Percentiles rank a stretch among this genome's conserved stretches.
Conservation (phyloP, 2,113 vertebrate species). For the Centropus unirufus region DNA sequence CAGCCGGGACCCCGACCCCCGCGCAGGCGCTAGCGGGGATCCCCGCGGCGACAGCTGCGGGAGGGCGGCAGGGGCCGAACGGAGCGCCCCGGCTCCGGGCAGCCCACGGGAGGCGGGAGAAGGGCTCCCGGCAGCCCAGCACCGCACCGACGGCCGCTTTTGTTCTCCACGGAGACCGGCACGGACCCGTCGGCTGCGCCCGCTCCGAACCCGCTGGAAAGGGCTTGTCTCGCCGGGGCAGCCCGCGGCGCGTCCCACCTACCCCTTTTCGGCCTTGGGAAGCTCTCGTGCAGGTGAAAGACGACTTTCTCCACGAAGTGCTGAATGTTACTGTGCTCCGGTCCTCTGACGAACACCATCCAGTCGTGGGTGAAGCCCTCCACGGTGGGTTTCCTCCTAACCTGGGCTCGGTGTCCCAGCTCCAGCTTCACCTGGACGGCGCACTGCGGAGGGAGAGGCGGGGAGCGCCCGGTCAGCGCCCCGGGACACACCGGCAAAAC, state of each 20-base stretch:
- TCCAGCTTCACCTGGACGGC: conserved; percentile 99
- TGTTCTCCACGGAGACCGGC: conserved; percentile 30
- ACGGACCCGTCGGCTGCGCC: not conserved
- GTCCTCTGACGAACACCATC: conserved; percentile 98
- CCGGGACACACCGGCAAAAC: not conserved
- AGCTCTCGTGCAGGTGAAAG: conserved; percentile 98
- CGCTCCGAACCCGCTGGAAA: conserved; percentile 6
- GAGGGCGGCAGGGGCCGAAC: not conserved
- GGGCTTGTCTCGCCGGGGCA: not conserved
- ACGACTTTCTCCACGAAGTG: conserved; percentile 99
- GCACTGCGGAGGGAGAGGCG: conserved; percentile 77
- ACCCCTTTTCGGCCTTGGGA: conserved; percentile 98
- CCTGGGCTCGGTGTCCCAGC: conserved; percentile 96
- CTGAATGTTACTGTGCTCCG: conserved; percentile 97
- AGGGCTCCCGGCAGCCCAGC: not conserved
- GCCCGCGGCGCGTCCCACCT: not conserved
- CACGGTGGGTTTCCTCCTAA: conserved; percentile 95
- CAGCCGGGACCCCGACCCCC: not conserved
- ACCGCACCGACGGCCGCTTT: not conserved
- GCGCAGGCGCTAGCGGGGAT: not conserved
- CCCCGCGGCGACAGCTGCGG: not conserved
- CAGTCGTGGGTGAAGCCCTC: conserved; percentile 99
- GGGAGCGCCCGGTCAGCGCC: conserved; percentile 58
- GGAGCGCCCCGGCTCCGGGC: not conserved
- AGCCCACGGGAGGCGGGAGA: not conserved